phyloP scores from a whole-genome alignment of 2,888 invertebrate species.

The Carterocephalus palaemon region DNA sequence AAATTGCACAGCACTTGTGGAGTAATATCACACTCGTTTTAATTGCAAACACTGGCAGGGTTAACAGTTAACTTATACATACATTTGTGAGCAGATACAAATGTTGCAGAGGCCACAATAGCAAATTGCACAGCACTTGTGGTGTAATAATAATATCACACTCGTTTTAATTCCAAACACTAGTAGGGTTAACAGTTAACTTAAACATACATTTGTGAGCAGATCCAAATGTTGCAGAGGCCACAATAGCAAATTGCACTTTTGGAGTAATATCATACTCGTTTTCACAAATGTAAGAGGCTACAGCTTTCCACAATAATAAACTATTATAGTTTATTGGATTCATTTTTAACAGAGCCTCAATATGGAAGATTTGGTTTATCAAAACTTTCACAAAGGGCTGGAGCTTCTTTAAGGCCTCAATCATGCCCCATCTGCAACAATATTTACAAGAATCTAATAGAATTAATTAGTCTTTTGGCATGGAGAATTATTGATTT shows the following conservation, averaged over 20 bases:
- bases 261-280: conserved; percentile 29
- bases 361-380: conserved; percentile 31
- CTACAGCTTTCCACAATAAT: conserved; percentile 52
- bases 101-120: too few relatives aligned
- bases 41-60: too few relatives aligned
- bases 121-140: too few relatives aligned
- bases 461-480: too few relatives aligned
- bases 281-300: conserved; percentile 39
- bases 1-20: too few relatives aligned
- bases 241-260: conserved; percentile 45
- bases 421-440: conserved; percentile 41
- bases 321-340: conserved; percentile 38
- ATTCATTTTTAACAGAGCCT: conserved; percentile 38
- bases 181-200: conserved; percentile 6
- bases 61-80: too few relatives aligned
- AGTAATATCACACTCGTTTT: too few relatives aligned
- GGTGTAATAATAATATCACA: too few relatives aligned
- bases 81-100: too few relatives aligned
- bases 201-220: conserved; percentile 45
- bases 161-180: too few relatives aligned
- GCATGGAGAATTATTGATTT: too few relatives aligned
- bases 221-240: conserved; percentile 44
- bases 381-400: conserved; percentile 39
- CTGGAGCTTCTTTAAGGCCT: conserved; percentile 39
- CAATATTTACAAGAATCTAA: too few relatives aligned